A percentile compares a stretch with the other conserved stretches of the same genome.
These are phyloP conservation scores for Macrosoma leucophasiata DNA, from an alignment of 2,888 invertebrate species.

Conservation along the genomic window DNA sequence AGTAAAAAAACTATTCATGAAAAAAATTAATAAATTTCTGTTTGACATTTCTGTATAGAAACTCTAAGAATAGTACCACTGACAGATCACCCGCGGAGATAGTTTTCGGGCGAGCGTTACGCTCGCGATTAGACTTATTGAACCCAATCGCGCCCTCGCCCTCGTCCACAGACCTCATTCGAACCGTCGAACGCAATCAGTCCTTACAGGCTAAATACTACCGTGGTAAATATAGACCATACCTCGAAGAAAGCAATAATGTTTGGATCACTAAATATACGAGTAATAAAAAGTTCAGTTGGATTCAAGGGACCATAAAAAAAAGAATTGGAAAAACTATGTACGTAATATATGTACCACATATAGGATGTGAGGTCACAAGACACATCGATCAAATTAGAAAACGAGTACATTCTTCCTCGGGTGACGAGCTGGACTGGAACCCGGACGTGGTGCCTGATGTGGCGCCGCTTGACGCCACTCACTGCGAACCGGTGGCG, in stretches of 20 bases:
- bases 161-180: slow-evolving; percentile 8
- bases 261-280: slow-evolving; percentile 11
- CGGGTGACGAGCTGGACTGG: no score
- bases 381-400: slow-evolving; percentile 9
- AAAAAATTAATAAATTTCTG: slow-evolving; percentile 17
- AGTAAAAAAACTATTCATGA: neutral
- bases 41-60: slow-evolving; percentile 21
- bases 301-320: slow-evolving; percentile 12
- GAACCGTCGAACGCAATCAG: slow-evolving; percentile 10
- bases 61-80: slow-evolving; percentile 18
- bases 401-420: no score
- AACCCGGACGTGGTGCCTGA: no score
- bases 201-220: slow-evolving; percentile 9
- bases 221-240: neutral
- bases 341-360: slow-evolving; percentile 3
- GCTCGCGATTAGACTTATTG: slow-evolving; percentile 12
- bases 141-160: slow-evolving; percentile 3
- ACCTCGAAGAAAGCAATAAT: neutral
- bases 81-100: slow-evolving; percentile 9
- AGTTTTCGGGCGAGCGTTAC: slow-evolving; percentile 9
- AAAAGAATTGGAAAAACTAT: slow-evolving; percentile 11
- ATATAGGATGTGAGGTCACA: slow-evolving; percentile 3
- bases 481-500: no score
- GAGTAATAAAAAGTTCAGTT: slow-evolving; percentile 10
- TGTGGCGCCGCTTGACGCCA: no score